Conservation (phyloP, 2,113 vertebrate species). For the Chloropsis cyanopogon region DNA sequence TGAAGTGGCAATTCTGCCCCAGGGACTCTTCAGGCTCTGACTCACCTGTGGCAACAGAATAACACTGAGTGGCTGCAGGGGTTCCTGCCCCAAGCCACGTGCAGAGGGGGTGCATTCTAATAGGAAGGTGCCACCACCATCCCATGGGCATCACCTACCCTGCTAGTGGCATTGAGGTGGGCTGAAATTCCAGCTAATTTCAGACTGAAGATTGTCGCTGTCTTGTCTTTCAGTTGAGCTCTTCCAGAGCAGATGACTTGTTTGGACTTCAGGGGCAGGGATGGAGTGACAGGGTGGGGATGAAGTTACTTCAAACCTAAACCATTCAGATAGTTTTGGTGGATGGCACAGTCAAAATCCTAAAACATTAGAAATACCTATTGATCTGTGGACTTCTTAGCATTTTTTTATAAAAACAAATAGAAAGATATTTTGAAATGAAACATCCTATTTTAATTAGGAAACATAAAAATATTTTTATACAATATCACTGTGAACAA, state of each 20-base stretch:
- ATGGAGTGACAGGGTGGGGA: neutral
- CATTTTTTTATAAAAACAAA: neutral
- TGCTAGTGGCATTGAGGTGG: neutral
- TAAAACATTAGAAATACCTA: neutral
- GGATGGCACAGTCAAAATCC: neutral
- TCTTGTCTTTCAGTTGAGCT: neutral
- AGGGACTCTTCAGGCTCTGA: neutral
- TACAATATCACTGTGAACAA: neutral
- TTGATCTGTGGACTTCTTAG: neutral
- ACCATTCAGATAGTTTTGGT: neutral
- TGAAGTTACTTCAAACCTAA: neutral
- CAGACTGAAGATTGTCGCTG: neutral
- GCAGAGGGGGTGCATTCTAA: neutral
- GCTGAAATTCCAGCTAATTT: neutral
- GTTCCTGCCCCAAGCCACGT: neutral
- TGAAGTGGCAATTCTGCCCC: neutral
- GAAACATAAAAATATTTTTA: neutral
- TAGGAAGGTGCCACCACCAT: neutral
- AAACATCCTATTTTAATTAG: neutral
- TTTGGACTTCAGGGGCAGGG: neutral
- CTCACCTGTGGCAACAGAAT: neutral
- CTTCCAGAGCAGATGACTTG: neutral
- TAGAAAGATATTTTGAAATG: neutral
- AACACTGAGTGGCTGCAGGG: neutral
- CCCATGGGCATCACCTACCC: accelerated